phyloP scores from a whole-genome alignment of 2,888 invertebrate genomes.

The Dynastes maya region DNA sequence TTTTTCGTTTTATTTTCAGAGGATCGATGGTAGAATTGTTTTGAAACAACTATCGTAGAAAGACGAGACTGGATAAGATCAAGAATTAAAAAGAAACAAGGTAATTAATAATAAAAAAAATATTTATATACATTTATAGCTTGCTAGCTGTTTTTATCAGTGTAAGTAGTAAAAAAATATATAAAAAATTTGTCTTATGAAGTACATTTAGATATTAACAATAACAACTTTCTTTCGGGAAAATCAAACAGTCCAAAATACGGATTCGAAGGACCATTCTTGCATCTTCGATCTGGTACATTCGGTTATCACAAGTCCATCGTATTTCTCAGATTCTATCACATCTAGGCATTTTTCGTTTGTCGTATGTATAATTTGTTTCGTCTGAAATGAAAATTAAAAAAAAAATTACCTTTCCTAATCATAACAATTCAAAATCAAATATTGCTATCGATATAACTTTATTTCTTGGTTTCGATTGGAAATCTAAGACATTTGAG shows the following conservation, averaged over 20 bases:
- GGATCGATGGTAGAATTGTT: no score
- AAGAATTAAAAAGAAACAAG: no score
- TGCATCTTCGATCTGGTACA: slow-evolving; percentile 76
- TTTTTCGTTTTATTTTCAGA: background rate
- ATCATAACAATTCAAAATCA: no score
- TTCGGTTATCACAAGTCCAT: slow-evolving; percentile 74
- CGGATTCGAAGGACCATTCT: slow-evolving; percentile 79
- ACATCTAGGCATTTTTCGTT: slow-evolving; percentile 76
- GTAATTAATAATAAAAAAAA: background rate
- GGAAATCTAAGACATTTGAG: no score
- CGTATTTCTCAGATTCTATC: slow-evolving; percentile 68
- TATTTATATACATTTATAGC: background rate
- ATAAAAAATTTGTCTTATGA: background rate
- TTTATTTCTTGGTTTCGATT: no score
- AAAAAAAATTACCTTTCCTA: slow-evolving; percentile 12
- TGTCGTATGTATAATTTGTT: slow-evolving; percentile 72
- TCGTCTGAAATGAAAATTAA: slow-evolving; percentile 67
- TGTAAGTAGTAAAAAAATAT: slow-evolving; percentile 1
- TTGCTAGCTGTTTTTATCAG: background rate
- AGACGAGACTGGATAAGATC: no score
- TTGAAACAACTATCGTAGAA: no score
- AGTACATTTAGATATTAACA: no score
- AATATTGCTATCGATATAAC: no score
- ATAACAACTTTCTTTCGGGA: no score
- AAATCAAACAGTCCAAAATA: slow-evolving; percentile 75